Base-by-base conservation (phyloP, 2,113 vertebrate genomes). In the Himantopus leucocephalus region DNA sequence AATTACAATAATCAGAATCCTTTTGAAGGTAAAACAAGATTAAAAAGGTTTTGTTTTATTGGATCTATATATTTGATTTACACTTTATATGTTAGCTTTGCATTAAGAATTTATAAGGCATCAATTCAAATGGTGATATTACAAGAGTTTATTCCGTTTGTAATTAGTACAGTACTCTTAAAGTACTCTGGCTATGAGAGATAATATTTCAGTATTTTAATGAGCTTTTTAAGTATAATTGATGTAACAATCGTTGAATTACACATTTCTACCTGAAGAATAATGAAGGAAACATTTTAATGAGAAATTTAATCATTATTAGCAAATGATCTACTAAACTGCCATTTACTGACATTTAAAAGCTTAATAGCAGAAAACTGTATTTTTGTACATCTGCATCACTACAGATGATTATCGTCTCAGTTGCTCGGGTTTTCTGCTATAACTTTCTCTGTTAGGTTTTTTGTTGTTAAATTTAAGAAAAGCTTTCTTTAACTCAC, bases 91-190 rank as follows among this genome's bases (percentile, higher is more conserved):
- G 98, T 98, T 98, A 98, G 98, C 93, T 98, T 98, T 98, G 97
- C 98, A 99, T 99, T 99, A 99, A 98, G 98, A 99, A 99, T 98
- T 98, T 98, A 99, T 99, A 98, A 98, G 96, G 97, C 98, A 98
- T 98, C 97, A 96, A 96, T 98, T 98, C 97, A 98, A 98, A 98
- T 87, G 97, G 96, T 97, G 97, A 98, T 98, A 98, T 98, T 98
- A 98, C 97, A 97, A 97, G 98, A 98, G 98, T 98, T 98, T 98
- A 98, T 99, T 98, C 98, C 89, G 55, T 98, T 97, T 98, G 98
- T 98, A 99, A 99, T 99, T 98, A 98, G 98, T 96, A 97, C 96
- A 97, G 98, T 98, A 98, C 98, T 98, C 98, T 98, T 98, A 98
- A 98, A 98, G 96, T 96, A 98, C 97, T 98, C 96, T 97, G 97